Percentiles rank a stretch among this genome's conserved stretches.
Evolutionary conservation across 2,888 invertebrate genomes (phyloP).

Genomic region (Dascillus cervinus): DNA sequence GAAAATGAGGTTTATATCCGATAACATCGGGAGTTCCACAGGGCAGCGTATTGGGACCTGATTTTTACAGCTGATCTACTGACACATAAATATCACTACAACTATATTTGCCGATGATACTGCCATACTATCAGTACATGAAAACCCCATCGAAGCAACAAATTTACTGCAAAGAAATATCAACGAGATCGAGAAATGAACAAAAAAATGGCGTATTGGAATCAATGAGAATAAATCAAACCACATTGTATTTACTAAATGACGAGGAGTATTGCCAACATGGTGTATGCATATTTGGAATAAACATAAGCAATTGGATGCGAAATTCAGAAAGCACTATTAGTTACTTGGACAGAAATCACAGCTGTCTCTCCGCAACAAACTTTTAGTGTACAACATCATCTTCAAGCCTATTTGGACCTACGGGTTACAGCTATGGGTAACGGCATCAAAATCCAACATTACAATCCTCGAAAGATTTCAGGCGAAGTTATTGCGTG

Average conservation of each 20-base stretch:
- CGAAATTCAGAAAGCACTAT: conserved; percentile 3
- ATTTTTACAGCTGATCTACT: conserved; percentile 10
- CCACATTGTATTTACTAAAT: conserved; percentile 7
- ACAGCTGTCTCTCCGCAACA: conserved; percentile 6
- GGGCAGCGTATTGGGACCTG: conserved; percentile 18
- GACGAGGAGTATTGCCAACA: conserved; percentile 5
- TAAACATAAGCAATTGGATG: conserved; percentile 2
- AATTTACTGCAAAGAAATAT: conserved; percentile 13
- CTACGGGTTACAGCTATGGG: conserved; percentile 4
- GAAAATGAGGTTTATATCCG: conserved; percentile 1
- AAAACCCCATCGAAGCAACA: conserved; percentile 13
- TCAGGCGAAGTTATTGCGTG: conserved; percentile 4
- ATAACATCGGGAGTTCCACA: conserved; percentile 6
- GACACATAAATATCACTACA: conserved; percentile 9
- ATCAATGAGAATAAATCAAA: conserved; percentile 5
- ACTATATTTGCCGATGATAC: conserved; percentile 14
- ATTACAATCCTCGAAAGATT: conserved; percentile 3
- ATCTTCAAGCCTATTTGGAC: conserved; percentile 5
- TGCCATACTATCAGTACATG: conserved; percentile 6
- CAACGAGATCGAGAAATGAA: conserved; percentile 3
- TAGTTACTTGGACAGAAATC: conserved; percentile 5
- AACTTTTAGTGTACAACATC: conserved; percentile 5
- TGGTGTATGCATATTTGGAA: conserved; percentile 6
- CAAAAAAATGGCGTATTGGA: conserved; percentile 6
- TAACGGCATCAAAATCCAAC: conserved; percentile 4